A percentile compares a stretch with the other conserved stretches of the same genome.
Conservation (phyloP, 2,888 invertebrate genomes). For the Saturnia pavonia region DNA sequence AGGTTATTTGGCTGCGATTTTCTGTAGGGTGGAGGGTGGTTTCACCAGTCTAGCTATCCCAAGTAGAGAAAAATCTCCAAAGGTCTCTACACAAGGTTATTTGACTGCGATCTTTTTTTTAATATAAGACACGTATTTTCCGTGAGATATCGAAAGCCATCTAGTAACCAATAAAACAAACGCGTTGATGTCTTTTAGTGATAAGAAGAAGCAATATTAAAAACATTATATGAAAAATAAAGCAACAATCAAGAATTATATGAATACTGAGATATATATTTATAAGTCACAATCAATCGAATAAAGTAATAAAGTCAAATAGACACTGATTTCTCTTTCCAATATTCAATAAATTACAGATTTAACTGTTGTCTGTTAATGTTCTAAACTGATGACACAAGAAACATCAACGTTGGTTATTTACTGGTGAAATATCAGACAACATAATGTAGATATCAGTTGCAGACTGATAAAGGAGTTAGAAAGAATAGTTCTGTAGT, state of each 20-base stretch:
- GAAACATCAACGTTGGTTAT: neutral
- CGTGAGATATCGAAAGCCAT: too few species aligned
- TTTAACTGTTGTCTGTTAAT: neutral
- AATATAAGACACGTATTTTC: too few species aligned
- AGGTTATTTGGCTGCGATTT: too few species aligned
- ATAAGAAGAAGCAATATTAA: too few species aligned
- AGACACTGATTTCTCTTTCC: neutral
- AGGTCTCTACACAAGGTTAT: too few species aligned
- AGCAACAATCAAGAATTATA: neutral
- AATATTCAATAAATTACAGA: neutral
- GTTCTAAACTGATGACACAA: neutral
- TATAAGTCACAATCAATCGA: neutral
- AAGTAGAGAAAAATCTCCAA: too few species aligned
- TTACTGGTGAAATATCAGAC: neutral
- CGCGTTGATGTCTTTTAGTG: slow-evolving; percentile 1
- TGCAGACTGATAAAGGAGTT: neutral
- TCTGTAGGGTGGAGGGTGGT: too few species aligned
- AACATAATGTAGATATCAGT: neutral
- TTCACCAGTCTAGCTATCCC: too few species aligned
- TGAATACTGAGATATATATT: neutral
- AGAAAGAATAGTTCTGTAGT: neutral
- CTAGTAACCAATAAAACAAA: neutral
- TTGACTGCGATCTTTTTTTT: too few species aligned
- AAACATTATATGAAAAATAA: too few species aligned
- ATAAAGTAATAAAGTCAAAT: neutral